Evolutionary conservation across 2,888 invertebrate genomes (phyloP).

Genomic region (Lucinisca nassula): DNA sequence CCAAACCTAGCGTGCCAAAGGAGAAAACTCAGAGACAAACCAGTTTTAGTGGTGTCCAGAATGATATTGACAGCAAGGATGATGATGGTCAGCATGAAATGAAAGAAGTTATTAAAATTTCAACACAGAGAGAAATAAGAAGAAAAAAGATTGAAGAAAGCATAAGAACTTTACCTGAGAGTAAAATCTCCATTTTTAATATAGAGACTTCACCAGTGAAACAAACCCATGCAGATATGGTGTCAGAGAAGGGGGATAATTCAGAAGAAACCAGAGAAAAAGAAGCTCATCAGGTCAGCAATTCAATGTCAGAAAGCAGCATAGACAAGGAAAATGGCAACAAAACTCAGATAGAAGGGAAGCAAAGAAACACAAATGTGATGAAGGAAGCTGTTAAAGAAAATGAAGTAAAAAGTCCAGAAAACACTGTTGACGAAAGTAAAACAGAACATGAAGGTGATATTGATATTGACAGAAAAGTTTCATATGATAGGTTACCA

Average conservation of each 20-base stretch:
- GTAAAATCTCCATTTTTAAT: constrained; percentile 51
- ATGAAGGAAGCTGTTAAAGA: no score
- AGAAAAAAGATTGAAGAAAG: constrained; percentile 66
- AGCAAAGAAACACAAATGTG: no score
- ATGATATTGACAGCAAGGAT: not conserved
- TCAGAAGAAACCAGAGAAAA: not conserved
- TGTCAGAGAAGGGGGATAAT: not conserved
- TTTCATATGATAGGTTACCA: not conserved
- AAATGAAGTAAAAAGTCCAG: no score
- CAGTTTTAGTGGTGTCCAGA: not conserved
- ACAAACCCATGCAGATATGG: not conserved
- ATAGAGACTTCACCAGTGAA: not conserved
- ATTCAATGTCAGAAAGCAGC: no score
- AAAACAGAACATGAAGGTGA: no score
- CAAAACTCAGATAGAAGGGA: no score
- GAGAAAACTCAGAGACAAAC: not conserved
- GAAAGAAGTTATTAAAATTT: constrained; percentile 36
- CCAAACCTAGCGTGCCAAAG: not conserved
- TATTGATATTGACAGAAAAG: not conserved
- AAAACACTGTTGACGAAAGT: not conserved
- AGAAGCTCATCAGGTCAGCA: not conserved
- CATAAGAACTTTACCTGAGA: constrained; percentile 66
- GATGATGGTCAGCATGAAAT: not conserved
- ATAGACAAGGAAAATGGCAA: no score
- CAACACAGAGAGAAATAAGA: constrained; percentile 53